phyloP scores from a whole-genome alignment of 2,888 invertebrate species.

The Blastobasis lacticolella region DNA sequence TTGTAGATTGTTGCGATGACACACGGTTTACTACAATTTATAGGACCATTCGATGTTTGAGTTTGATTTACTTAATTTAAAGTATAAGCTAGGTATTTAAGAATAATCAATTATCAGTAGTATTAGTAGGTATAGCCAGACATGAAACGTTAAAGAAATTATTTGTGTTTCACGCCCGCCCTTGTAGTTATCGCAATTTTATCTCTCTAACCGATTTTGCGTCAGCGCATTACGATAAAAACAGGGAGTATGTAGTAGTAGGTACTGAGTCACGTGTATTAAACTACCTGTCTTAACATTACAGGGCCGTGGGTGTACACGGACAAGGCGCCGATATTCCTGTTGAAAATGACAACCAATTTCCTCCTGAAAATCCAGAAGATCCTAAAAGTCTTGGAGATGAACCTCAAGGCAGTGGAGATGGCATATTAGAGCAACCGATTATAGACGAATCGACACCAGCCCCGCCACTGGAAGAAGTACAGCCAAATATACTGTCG shows the following conservation, averaged over 20 bases:
- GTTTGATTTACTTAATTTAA: no score
- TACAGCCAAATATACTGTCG: slow-evolving; percentile 23
- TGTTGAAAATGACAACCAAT: slow-evolving; percentile 54
- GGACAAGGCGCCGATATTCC: slow-evolving; percentile 52
- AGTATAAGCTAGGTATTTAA: no score
- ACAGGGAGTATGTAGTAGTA: slow-evolving; percentile 26
- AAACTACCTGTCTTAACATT: slow-evolving; percentile 13
- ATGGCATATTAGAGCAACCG: slow-evolving; percentile 35
- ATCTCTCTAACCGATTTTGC: slow-evolving; percentile 54
- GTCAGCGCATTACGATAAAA: slow-evolving; percentile 56
- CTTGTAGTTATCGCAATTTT: slow-evolving; percentile 57
- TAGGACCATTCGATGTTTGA: no score
- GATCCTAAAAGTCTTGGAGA: slow-evolving; percentile 22
- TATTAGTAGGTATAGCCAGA: no score
- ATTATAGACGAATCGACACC: slow-evolving; percentile 23
- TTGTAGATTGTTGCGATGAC: no score
- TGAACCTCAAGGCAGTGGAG: slow-evolving; percentile 45
- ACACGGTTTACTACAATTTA: no score
- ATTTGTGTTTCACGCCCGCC: slow-evolving; percentile 38
- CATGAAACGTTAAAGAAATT: no score
- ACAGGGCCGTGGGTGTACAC: slow-evolving; percentile 31
- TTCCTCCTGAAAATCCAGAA: slow-evolving; percentile 47
- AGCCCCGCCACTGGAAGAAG: slow-evolving; percentile 36
- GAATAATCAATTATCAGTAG: no score
- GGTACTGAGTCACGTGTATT: slow-evolving; percentile 45